Conservation (phyloP, 2,888 invertebrate species). For the Sericinus montela region DNA sequence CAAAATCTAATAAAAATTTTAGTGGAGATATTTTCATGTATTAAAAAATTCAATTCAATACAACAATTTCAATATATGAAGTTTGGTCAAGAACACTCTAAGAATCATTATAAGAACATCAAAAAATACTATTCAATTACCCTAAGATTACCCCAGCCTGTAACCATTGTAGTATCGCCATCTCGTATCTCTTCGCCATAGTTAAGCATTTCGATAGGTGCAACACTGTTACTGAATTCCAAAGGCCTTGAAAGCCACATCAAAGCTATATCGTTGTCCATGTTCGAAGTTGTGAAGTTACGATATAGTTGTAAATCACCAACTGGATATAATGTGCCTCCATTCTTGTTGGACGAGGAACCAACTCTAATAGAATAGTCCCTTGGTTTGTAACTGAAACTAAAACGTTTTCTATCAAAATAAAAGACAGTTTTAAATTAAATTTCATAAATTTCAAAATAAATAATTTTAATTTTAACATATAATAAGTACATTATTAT, state of each 20-base stretch:
- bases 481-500: too few species aligned
- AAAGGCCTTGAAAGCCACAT: slow-evolving; percentile 69
- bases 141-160: slow-evolving; percentile 55
- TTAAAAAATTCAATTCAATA: too few species aligned
- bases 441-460: too few species aligned
- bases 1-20: too few species aligned
- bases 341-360: slow-evolving; percentile 55
- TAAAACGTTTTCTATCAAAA: too few species aligned
- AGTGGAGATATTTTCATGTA: too few species aligned
- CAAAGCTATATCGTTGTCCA: slow-evolving; percentile 79
- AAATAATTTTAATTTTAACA: too few species aligned
- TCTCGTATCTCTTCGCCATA: slow-evolving; percentile 42
- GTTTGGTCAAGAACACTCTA: too few species aligned
- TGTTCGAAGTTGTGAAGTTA: slow-evolving; percentile 56
- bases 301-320: slow-evolving; percentile 65
- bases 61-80: too few species aligned
- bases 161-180: slow-evolving; percentile 44
- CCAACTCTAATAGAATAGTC: slow-evolving; percentile 64
- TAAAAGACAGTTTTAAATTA: too few species aligned
- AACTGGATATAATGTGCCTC: slow-evolving; percentile 69
- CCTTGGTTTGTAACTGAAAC: slow-evolving; percentile 6
- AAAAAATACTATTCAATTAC: slow-evolving; percentile 29
- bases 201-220: slow-evolving; percentile 54
- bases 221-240: slow-evolving; percentile 52
- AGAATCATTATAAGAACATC: too few species aligned